Percentiles rank a stretch among this genome's conserved stretches.
Conservation (phyloP, 2,888 invertebrate genomes). For the Scelioninae gen. 1 region DNA sequence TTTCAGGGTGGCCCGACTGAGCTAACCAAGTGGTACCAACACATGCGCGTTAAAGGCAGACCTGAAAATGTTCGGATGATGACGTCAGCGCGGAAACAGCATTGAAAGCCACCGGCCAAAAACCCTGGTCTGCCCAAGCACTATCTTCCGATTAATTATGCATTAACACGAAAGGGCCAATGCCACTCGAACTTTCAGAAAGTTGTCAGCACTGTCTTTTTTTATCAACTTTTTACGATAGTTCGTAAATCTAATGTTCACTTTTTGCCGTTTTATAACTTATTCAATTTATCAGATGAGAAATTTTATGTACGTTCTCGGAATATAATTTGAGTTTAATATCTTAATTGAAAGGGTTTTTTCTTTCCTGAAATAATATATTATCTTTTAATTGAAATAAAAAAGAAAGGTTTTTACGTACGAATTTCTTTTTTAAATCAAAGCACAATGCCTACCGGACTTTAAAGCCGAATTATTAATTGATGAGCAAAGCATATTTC, state of each 20-base stretch:
- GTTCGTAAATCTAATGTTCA: background rate
- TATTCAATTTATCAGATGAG: background rate
- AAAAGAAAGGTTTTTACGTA: too few species aligned
- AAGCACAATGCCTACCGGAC: too few species aligned
- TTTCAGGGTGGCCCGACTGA: slow-evolving; percentile 43
- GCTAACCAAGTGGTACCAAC: slow-evolving; percentile 48
- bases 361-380: too few species aligned
- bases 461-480: background rate
- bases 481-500: background rate
- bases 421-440: too few species aligned
- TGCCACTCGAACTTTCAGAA: slow-evolving; percentile 5
- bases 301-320: too few species aligned
- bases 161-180: slow-evolving; percentile 35
- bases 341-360: too few species aligned
- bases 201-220: background rate
- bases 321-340: too few species aligned
- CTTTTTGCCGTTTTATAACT: slow-evolving; percentile 2
- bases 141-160: slow-evolving; percentile 61
- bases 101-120: slow-evolving; percentile 44
- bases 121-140: slow-evolving; percentile 32
- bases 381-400: too few species aligned
- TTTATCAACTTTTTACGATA: background rate
- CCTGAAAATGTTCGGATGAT: slow-evolving; percentile 43
- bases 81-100: slow-evolving; percentile 45
- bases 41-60: slow-evolving; percentile 50